Evolutionary conservation across 35 echinoderm and acorn worm species (phyloP).

Genomic region (Nesometra sesokonis): DNA sequence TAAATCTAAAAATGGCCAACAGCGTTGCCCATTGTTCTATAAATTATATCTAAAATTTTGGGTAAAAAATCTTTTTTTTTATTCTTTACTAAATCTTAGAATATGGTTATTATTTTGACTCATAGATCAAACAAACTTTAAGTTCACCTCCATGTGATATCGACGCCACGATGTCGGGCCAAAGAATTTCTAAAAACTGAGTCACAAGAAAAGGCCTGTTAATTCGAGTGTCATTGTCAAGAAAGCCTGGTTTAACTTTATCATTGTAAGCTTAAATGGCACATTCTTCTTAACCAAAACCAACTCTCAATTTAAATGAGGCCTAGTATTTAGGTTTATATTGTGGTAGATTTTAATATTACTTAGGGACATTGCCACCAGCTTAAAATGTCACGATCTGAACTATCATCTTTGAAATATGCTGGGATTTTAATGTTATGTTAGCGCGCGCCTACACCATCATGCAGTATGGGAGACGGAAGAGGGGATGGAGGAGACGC

Average conservation of each 20-base stretch:
- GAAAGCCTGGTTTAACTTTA: not conserved
- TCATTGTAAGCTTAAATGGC: not conserved
- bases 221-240: not conserved
- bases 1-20: not conserved
- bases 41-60: not conserved
- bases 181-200: not conserved
- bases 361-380: too few relatives aligned
- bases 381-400: too few relatives aligned
- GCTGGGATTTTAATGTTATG: too few relatives aligned
- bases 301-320: too few relatives aligned
- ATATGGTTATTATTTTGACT: not conserved
- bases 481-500: too few relatives aligned
- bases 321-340: too few relatives aligned
- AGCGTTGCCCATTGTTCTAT: not conserved
- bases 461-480: too few relatives aligned
- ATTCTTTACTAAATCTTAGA: not conserved
- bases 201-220: not conserved
- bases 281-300: too few relatives aligned
- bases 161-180: not conserved
- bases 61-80: not conserved
- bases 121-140: not conserved
- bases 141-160: not conserved
- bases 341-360: too few relatives aligned
- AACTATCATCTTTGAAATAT: too few relatives aligned
- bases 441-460: too few relatives aligned